These are phyloP conservation scores for Nyctalus aviator DNA, from an alignment of 2,797 vertebrate genomes.

Conservation along the genomic window DNA sequence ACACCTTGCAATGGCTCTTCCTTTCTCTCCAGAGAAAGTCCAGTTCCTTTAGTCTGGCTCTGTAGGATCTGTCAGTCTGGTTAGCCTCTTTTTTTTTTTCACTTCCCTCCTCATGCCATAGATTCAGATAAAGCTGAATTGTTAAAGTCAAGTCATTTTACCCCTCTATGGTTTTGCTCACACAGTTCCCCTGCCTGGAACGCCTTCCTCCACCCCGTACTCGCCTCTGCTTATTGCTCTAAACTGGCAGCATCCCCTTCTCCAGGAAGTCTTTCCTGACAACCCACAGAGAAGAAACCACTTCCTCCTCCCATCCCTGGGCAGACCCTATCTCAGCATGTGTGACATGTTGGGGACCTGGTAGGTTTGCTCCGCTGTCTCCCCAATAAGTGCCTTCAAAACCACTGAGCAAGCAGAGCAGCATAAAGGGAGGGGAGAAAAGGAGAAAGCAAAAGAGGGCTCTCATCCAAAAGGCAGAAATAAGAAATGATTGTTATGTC, in stretches of 20 bases:
- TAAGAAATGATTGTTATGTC: not conserved
- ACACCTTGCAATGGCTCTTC: not conserved
- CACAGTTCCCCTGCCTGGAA: not conserved
- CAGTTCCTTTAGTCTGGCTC: not conserved
- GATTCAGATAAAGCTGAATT: not conserved
- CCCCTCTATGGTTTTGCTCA: not conserved
- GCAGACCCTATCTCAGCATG: not conserved
- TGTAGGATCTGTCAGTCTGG: not conserved
- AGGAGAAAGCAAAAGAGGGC: not conserved
- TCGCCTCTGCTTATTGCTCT: not conserved
- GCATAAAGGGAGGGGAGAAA: not conserved
- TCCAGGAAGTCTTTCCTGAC: constrained; percentile 18
- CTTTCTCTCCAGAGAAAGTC: not conserved
- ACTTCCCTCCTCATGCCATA: not conserved
- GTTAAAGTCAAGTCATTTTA: not conserved
- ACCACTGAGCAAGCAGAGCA: not conserved
- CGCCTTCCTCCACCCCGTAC: not conserved
- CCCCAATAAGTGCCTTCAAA: not conserved
- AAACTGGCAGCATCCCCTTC: not conserved
- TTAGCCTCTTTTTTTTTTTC: not conserved
- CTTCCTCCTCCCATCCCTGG: not conserved
- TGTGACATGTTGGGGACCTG: not conserved
- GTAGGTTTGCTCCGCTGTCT: not conserved
- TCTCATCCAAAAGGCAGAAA: not conserved
- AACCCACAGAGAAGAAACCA: not conserved